phyloP scores from a whole-genome alignment of 2,113 vertebrate genomes.

The Panthera uncia region DNA sequence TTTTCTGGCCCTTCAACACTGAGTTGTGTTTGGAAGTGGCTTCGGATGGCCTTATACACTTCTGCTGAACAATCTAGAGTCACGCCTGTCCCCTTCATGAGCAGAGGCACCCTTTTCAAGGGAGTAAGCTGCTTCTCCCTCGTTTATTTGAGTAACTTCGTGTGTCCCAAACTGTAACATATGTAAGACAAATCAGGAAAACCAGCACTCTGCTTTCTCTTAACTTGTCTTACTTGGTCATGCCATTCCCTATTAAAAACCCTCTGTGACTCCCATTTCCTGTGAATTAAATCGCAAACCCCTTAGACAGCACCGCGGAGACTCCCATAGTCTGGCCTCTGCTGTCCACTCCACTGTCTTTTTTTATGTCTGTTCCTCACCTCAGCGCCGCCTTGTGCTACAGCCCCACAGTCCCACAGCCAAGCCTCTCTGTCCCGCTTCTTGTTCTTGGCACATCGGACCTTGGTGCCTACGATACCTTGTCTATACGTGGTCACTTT shows the following conservation, averaged over 20 bases:
- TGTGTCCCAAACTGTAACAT: neutral
- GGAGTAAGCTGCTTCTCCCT: neutral
- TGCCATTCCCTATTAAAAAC: neutral
- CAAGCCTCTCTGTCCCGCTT: neutral
- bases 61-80: neutral
- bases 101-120: neutral
- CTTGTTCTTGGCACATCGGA: neutral
- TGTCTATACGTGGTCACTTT: neutral
- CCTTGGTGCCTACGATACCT: neutral
- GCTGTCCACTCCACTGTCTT: neutral
- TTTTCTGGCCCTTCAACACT: neutral
- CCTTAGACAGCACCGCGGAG: neutral
- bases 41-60: neutral
- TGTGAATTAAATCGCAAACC: neutral
- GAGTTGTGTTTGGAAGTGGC: neutral
- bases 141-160: neutral
- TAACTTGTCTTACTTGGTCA: no score
- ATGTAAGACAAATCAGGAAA: neutral
- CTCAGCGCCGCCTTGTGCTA: no score
- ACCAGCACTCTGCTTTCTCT: neutral
- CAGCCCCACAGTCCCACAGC: neutral
- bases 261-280: neutral
- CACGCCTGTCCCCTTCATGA: fast-evolving
- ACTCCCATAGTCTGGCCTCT: neutral
- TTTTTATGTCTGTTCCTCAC: fast-evolving